Evolutionary conservation across 2,797 vertebrate genomes (phyloP).

Genomic region (Tolypeutes matacus): DNA sequence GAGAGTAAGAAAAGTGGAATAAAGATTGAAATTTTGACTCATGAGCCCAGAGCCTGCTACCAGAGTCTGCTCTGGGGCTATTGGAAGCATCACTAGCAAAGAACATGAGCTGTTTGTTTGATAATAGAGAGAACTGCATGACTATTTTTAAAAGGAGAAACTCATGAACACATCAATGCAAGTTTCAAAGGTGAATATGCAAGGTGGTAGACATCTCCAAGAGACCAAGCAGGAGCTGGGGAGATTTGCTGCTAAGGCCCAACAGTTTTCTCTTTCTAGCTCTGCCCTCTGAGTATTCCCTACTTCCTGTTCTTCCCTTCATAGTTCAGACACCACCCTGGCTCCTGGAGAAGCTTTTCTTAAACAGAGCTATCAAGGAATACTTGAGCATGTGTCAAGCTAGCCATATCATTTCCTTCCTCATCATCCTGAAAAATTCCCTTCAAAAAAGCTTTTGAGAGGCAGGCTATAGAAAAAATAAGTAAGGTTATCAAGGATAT

Average conservation of each 20-base stretch:
- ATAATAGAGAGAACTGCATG: not conserved
- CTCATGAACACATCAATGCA: not conserved
- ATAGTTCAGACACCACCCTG: not conserved
- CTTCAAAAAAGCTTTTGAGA: not conserved
- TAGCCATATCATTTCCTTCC: not conserved
- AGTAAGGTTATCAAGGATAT: not conserved
- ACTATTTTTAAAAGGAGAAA: slow-evolving; percentile 42
- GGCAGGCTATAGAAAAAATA: not conserved
- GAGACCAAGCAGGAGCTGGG: not conserved
- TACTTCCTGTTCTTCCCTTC: not conserved
- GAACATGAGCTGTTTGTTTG: not conserved
- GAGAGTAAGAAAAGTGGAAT: not conserved
- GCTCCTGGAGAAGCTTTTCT: not conserved
- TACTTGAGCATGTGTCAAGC: not conserved
- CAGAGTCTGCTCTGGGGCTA: not conserved
- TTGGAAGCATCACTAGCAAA: not conserved
- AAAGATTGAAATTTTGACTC: not conserved
- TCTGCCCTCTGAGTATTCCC: too few species aligned
- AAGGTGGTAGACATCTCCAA: not conserved
- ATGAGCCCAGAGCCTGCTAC: not conserved
- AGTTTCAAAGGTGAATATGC: not conserved
- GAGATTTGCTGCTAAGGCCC: not conserved
- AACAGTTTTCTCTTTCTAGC: not conserved
- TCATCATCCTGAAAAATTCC: not conserved
- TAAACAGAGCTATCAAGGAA: not conserved